These are phyloP conservation scores for Eupithecia pulchellata DNA, from an alignment of 2,888 invertebrate species.

Conservation along the genomic window DNA sequence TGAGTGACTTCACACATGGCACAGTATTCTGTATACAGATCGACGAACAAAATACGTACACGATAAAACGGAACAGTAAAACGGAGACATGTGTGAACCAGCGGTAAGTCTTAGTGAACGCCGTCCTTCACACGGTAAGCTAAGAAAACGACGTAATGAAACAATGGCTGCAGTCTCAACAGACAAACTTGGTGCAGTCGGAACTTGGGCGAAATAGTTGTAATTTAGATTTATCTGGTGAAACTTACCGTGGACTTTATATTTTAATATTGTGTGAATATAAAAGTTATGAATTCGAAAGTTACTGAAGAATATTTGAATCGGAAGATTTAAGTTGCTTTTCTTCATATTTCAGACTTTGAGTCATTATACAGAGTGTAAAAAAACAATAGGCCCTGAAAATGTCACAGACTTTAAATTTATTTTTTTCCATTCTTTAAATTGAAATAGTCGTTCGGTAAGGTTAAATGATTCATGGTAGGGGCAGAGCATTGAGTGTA, in stretches of 20 bases:
- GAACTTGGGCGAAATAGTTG: not conserved
- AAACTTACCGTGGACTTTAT: conserved; percentile 9
- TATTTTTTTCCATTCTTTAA: too few species aligned
- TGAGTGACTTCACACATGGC: too few species aligned
- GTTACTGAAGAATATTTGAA: not conserved
- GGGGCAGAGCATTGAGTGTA: too few species aligned
- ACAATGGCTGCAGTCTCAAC: conserved; percentile 47
- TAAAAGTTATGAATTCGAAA: conserved; percentile 1
- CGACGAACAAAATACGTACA: too few species aligned
- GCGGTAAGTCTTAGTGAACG: not conserved
- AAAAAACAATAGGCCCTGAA: too few species aligned
- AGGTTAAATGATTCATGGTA: too few species aligned
- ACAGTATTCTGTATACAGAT: too few species aligned
- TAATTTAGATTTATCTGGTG: conserved; percentile 2
- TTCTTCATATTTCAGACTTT: not conserved
- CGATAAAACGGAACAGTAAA: too few species aligned
- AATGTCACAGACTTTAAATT: too few species aligned
- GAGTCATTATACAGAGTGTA: too few species aligned
- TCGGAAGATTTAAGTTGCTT: not conserved
- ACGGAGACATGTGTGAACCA: too few species aligned
- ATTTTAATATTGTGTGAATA: not conserved
- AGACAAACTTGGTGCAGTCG: conserved; percentile 44
- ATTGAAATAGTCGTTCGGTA: too few species aligned
- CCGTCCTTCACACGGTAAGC: conserved; percentile 21
- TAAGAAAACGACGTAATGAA: conserved; percentile 38